These are phyloP conservation scores for Caenorhabditis sinica DNA, from an alignment of 2,888 invertebrate genomes.

Conservation along the genomic window DNA sequence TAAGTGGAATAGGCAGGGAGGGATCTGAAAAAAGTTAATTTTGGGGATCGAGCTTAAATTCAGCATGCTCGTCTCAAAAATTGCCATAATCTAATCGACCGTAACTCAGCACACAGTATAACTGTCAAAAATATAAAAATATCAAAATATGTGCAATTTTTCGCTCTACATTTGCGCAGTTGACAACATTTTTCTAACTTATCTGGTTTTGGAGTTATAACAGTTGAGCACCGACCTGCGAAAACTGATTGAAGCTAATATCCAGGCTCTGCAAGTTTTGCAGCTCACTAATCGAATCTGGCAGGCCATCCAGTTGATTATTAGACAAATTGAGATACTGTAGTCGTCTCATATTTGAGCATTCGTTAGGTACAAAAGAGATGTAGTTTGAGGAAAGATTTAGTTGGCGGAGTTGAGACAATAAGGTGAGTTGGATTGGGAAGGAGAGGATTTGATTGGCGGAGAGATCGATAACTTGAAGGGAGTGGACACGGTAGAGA, in stretches of 20 bases:
- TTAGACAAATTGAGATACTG: constrained; percentile 75
- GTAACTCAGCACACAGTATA: background rate
- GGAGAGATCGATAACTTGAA: constrained; percentile 85
- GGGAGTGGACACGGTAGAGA: constrained; percentile 84
- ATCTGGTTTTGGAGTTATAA: too few species aligned
- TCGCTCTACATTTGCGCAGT: background rate
- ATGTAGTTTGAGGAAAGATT: constrained; percentile 77
- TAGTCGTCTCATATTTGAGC: constrained; percentile 74
- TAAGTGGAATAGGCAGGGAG: constrained; percentile 33
- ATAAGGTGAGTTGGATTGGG: constrained; percentile 84
- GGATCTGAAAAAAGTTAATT: constrained; percentile 32
- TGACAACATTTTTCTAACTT: background rate
- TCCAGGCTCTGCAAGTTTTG: constrained; percentile 68
- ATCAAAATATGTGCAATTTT: background rate
- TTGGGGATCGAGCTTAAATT: too few species aligned
- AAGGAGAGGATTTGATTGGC: constrained; percentile 84
- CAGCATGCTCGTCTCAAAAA: background rate
- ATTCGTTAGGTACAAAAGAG: constrained; percentile 82
- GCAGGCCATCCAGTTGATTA: constrained; percentile 75
- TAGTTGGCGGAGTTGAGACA: constrained; percentile 70
- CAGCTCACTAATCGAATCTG: constrained; percentile 72
- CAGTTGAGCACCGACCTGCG: constrained; percentile 46
- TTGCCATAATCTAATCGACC: too few species aligned
- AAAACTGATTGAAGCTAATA: constrained; percentile 78
- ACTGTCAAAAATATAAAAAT: background rate